A percentile compares a stretch with the other conserved stretches of the same genome.
These are phyloP conservation scores for Eustalomyia histrio DNA, from an alignment of 2,888 invertebrate genomes.

Conservation along the genomic window DNA sequence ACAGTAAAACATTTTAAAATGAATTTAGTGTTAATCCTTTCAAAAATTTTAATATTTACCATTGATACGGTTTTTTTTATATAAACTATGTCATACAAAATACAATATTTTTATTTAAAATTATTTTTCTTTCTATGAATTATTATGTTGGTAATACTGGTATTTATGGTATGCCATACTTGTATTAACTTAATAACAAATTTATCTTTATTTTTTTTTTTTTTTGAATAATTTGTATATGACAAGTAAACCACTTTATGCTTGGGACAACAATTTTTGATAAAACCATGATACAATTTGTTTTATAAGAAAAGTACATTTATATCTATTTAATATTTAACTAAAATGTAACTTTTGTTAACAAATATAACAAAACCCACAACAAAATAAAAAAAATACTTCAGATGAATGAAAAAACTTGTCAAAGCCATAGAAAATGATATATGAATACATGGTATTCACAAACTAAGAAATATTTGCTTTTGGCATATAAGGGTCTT, in stretches of 20 bases:
- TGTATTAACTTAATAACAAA: neutral
- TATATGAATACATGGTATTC: neutral
- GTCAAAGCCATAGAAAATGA: neutral
- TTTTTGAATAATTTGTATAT: neutral
- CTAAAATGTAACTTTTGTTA: neutral
- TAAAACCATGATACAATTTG: neutral
- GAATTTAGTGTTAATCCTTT: too few relatives aligned
- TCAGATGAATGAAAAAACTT: neutral
- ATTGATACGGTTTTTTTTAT: too few relatives aligned
- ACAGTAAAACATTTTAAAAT: too few relatives aligned
- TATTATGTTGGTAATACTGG: too few relatives aligned
- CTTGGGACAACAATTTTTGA: neutral
- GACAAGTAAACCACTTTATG: constrained; percentile 21
- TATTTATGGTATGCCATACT: too few relatives aligned
- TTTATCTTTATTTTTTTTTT: neutral
- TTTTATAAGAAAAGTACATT: too few relatives aligned
- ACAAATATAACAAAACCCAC: neutral
- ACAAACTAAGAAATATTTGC: neutral
- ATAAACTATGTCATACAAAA: too few relatives aligned
- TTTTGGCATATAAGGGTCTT: neutral
- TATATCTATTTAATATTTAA: neutral
- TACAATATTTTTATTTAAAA: too few relatives aligned
- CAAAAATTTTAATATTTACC: too few relatives aligned
- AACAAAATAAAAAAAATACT: neutral
- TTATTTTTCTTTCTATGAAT: too few relatives aligned